Percentiles rank a stretch among this genome's conserved stretches.
Conservation (phyloP, 1,140 invertebrate species). For the Hetaerina americana region DNA sequence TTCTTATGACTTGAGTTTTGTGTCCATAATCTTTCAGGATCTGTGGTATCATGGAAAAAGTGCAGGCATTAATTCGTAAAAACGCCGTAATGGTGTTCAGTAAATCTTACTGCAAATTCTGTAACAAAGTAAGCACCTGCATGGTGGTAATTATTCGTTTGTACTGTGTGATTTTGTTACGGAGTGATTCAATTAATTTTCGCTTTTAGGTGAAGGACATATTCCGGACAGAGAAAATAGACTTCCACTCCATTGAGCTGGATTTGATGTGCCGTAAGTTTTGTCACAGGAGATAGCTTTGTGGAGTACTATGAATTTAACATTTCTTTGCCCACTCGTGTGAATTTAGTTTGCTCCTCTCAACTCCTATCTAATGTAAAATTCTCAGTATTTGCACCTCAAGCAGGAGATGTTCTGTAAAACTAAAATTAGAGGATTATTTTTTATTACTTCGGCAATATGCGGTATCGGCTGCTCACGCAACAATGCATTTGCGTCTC, state of each 20-base stretch:
- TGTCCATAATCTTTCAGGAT: too few relatives aligned
- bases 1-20: too few relatives aligned
- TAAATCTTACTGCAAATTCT: constrained; percentile 17
- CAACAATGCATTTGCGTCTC: too few relatives aligned
- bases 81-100: constrained; percentile 14
- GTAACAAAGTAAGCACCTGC: constrained; percentile 10
- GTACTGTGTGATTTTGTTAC: constrained; percentile 7
- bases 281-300: too few relatives aligned
- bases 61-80: background rate
- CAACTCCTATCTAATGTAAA: too few relatives aligned
- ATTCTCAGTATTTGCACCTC: too few relatives aligned
- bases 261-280: background rate
- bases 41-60: background rate
- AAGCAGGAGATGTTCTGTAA: too few relatives aligned
- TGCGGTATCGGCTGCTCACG: too few relatives aligned
- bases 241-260: background rate
- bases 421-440: too few relatives aligned
- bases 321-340: background rate
- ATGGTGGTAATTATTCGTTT: background rate
- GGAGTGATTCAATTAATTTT: background rate
- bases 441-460: too few relatives aligned
- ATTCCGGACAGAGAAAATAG: constrained; percentile 8
- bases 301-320: background rate
- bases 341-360: too few relatives aligned
- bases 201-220: background rate